Evolutionary conservation across 2,113 vertebrate species (phyloP).

Genomic region (Triplophysa tibetana): DNA sequence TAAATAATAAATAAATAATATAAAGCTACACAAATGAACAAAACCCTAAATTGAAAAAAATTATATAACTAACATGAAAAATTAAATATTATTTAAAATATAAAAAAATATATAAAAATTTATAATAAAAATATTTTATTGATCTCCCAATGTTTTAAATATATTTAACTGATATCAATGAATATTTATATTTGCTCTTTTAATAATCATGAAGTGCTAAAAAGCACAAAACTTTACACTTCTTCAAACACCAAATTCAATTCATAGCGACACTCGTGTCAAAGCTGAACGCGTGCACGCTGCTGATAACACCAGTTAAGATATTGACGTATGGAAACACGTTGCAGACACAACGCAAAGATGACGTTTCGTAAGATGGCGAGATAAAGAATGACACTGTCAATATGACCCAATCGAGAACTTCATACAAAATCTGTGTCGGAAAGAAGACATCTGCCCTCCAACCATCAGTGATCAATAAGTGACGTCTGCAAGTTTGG

Average conservation of each 20-base stretch:
- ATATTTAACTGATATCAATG: too few relatives aligned
- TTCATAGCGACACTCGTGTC: background rate
- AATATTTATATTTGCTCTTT: too few relatives aligned
- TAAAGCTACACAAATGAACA: too few relatives aligned
- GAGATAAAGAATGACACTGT: background rate
- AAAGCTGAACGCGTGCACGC: background rate
- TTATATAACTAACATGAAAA: too few relatives aligned
- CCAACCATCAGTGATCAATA: background rate
- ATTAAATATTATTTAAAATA: too few relatives aligned
- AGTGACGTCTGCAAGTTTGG: background rate
- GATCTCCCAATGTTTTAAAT: too few relatives aligned
- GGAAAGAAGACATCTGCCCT: background rate
- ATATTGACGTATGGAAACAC: slow-evolving; percentile 25
- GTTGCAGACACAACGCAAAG: background rate
- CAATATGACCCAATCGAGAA: background rate
- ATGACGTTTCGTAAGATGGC: slow-evolving; percentile 24
- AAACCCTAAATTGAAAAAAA: too few relatives aligned
- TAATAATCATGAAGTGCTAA: background rate
- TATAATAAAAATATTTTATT: too few relatives aligned
- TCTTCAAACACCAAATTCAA: background rate
- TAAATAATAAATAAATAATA: too few relatives aligned
- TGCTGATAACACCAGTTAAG: slow-evolving; percentile 29
- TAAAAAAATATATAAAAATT: too few relatives aligned
- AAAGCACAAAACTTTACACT: background rate
- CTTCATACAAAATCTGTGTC: background rate